Percentiles rank a stretch among this genome's conserved stretches.
Conservation (phyloP, 2,113 vertebrate genomes). For the Columbina picui region DNA sequence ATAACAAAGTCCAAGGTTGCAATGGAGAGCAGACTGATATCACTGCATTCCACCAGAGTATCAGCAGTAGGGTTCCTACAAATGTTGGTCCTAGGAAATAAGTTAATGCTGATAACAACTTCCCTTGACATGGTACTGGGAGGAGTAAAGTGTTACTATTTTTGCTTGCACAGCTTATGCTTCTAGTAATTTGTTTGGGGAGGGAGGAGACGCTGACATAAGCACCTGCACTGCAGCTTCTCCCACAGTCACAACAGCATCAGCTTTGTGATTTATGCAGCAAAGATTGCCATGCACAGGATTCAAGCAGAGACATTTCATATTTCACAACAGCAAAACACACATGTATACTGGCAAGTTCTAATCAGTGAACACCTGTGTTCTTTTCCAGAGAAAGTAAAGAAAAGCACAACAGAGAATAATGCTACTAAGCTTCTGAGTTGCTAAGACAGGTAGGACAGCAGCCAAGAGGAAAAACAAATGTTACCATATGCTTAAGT, state of each 20-base stretch:
- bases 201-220: background rate
- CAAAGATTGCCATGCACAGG: background rate
- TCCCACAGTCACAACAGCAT: background rate
- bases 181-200: background rate
- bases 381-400: background rate
- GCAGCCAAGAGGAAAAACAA: background rate
- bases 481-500: background rate
- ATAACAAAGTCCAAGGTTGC: background rate
- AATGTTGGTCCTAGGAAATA: background rate
- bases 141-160: background rate
- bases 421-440: background rate
- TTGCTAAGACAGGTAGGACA: background rate
- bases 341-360: background rate
- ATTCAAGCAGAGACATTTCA: background rate
- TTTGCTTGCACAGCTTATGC: background rate
- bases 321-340: background rate
- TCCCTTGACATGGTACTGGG: background rate
- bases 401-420: background rate
- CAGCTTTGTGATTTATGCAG: background rate
- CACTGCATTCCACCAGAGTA: background rate
- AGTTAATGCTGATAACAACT: background rate
- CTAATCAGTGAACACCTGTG: background rate
- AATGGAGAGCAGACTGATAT: background rate
- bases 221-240: background rate
- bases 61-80: background rate